Conservation (phyloP, 2,797 vertebrate genomes). For the Hydrolagus colliei region DNA sequence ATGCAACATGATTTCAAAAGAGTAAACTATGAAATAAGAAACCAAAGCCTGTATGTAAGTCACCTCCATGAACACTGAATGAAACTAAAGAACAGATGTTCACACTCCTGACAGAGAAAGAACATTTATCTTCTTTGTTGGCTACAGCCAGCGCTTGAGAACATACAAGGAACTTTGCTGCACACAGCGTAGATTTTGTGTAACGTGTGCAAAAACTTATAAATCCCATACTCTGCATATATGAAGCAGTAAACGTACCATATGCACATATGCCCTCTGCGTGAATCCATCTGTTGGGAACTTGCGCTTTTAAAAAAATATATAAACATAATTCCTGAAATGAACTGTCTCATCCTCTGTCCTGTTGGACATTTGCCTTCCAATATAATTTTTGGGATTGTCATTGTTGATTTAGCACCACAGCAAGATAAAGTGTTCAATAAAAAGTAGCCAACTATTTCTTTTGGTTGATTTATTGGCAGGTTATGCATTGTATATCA, state of each 20-base stretch:
- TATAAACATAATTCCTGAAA: background rate
- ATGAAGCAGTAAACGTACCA: background rate
- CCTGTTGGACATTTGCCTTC: background rate
- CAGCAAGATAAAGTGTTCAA: background rate
- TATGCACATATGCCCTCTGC: background rate
- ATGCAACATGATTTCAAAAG: background rate
- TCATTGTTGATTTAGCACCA: background rate
- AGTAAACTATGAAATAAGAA: background rate
- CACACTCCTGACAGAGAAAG: background rate
- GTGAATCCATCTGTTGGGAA: no score
- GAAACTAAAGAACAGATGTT: slow-evolving; percentile 15
- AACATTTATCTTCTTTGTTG: slow-evolving; percentile 10
- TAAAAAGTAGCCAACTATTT: background rate
- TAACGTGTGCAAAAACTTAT: background rate
- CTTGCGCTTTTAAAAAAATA: background rate
- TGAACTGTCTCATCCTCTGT: background rate
- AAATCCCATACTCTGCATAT: background rate
- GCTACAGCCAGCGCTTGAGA: background rate
- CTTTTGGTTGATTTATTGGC: background rate
- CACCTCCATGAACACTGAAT: background rate
- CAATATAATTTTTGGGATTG: background rate
- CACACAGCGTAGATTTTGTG: background rate
- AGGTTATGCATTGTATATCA: background rate
- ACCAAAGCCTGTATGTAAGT: background rate
- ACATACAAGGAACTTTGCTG: background rate